phyloP scores from a whole-genome alignment of 2,797 vertebrate genomes.

The Liasis olivaceus region DNA sequence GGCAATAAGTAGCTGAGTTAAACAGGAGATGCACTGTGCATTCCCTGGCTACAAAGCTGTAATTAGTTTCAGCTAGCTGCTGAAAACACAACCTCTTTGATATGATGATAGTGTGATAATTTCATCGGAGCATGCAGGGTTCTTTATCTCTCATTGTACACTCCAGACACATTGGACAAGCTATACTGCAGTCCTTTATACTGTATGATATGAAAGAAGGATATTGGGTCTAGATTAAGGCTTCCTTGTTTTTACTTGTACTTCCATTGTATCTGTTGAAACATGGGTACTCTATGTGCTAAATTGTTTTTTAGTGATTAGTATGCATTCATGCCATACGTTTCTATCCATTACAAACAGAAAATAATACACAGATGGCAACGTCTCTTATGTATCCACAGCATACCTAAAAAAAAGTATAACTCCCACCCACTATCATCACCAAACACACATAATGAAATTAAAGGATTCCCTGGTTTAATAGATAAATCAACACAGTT shows the following conservation, averaged over 20 bases:
- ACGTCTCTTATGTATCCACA: neutral
- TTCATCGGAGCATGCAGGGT: constrained; percentile 44
- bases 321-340: neutral
- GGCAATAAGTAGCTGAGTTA: constrained; percentile 63
- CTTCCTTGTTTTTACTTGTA: neutral
- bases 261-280: constrained; percentile 6
- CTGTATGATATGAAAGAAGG: neutral
- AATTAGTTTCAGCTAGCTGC: constrained; percentile 58
- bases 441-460: neutral
- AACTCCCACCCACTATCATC: neutral
- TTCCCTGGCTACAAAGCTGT: constrained; percentile 45
- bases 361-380: neutral
- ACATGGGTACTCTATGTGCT: neutral
- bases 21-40: constrained; percentile 52
- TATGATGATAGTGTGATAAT: constrained; percentile 30
- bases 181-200: neutral
- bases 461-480: neutral
- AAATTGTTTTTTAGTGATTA: neutral
- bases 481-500: neutral
- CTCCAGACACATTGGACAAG: constrained; percentile 20
- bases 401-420: neutral
- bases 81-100: constrained; percentile 43
- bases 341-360: neutral
- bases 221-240: neutral
- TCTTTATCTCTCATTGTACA: constrained; percentile 51